Conservation (phyloP, 2,888 invertebrate genomes). For the Megaustenia siamemsis region DNA sequence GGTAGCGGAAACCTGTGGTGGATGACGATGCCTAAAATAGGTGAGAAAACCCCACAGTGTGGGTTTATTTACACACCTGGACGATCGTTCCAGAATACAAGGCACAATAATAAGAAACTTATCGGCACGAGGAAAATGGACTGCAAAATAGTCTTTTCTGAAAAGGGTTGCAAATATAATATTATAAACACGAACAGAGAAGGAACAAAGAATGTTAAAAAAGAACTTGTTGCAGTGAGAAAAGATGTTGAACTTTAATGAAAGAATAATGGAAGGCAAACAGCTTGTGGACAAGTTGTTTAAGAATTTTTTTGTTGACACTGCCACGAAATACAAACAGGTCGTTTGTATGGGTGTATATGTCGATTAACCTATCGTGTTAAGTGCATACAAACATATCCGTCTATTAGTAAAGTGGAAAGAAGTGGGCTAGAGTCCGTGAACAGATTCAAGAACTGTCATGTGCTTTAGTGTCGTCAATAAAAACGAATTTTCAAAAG, state of each 20-base stretch:
- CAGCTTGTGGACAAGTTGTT: background rate
- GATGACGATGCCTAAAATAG: background rate
- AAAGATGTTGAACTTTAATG: conserved; percentile 3
- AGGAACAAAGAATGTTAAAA: background rate
- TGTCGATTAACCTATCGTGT: background rate
- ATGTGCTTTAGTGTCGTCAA: conserved; percentile 6
- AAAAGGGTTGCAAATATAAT: background rate
- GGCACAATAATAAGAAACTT: background rate
- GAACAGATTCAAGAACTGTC: background rate
- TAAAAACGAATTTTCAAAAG: too few species aligned
- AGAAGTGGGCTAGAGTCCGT: background rate
- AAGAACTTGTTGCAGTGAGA: conserved; percentile 8
- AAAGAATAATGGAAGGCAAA: conserved; percentile 13
- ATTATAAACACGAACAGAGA: background rate
- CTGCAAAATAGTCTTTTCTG: background rate
- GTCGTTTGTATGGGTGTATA: background rate
- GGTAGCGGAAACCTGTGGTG: background rate
- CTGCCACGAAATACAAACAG: conserved; percentile 1
- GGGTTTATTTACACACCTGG: conserved; percentile 30
- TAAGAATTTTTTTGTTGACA: background rate
- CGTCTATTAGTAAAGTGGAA: conserved; percentile 13
- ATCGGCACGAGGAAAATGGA: background rate
- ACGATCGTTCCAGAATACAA: background rate
- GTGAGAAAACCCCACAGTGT: background rate
- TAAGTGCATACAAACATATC: conserved; percentile 21